phyloP scores from a whole-genome alignment of 2,797 vertebrate species.

The Intellagama lesueurii region DNA sequence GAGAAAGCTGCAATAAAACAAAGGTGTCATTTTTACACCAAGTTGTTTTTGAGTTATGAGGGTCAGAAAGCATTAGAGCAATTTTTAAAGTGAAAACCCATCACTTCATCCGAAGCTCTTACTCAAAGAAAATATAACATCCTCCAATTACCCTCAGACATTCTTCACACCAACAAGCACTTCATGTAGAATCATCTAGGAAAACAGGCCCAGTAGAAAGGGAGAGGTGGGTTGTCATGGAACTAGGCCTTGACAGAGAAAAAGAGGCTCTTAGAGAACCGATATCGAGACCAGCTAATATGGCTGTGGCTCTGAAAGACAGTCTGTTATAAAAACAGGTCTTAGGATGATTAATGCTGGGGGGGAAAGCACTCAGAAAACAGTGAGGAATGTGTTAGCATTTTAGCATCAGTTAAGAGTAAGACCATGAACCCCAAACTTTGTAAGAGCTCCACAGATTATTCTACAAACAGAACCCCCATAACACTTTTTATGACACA shows the following conservation, averaged over 20 bases:
- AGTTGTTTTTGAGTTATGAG: conserved; percentile 2
- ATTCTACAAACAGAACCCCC: not conserved
- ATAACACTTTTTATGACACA: no score
- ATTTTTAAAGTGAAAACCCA: conserved; percentile 23
- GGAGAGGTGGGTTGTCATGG: not conserved
- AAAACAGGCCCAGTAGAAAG: not conserved
- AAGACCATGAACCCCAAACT: not conserved
- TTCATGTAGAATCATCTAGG: not conserved
- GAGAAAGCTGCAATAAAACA: conserved; percentile 24
- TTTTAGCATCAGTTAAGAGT: not conserved
- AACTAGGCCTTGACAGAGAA: not conserved
- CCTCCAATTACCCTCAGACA: conserved; percentile 7
- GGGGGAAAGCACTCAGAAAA: not conserved
- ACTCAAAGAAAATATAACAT: not conserved
- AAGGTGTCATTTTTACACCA: conserved; percentile 19
- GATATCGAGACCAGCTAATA: not conserved
- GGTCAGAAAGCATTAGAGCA: conserved; percentile 11
- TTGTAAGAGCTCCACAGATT: not conserved
- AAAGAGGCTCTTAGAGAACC: not conserved
- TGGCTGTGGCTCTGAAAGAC: not conserved
- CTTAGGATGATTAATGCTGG: not conserved
- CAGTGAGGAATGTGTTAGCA: not conserved
- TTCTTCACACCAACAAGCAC: not conserved
- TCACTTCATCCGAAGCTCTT: not conserved
- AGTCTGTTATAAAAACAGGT: not conserved